These are phyloP conservation scores for Glaucopsyche alexis DNA, from an alignment of 2,888 invertebrate species.

Conservation along the genomic window DNA sequence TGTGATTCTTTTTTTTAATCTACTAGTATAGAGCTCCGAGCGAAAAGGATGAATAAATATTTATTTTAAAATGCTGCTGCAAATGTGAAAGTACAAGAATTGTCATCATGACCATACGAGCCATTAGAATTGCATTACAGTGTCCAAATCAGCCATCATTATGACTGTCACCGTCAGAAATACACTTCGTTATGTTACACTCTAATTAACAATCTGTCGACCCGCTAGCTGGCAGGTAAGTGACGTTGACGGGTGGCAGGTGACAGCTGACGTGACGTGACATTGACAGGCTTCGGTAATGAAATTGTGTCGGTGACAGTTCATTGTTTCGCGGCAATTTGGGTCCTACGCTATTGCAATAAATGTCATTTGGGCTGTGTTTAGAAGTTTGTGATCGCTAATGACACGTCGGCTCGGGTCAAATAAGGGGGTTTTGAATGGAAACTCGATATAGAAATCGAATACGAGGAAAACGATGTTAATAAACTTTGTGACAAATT, in stretches of 20 bases:
- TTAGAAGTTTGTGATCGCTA: conserved; percentile 7
- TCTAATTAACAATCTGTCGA: conserved; percentile 74
- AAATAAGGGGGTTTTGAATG: conserved; percentile 21
- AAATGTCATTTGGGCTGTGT: background rate
- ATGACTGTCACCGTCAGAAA: conserved; percentile 35
- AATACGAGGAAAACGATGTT: conserved; percentile 5
- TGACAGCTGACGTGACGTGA: conserved; percentile 50
- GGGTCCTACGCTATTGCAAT: background rate
- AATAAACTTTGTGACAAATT: background rate
- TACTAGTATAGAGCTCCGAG: no score
- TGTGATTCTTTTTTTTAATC: no score
- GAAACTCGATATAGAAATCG: conserved; percentile 24
- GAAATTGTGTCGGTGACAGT: conserved; percentile 66
- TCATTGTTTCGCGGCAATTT: conserved; percentile 27
- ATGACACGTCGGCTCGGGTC: conserved; percentile 19
- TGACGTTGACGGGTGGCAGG: conserved; percentile 47
- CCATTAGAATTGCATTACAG: background rate
- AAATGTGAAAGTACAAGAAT: background rate
- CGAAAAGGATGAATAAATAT: no score
- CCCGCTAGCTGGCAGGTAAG: conserved; percentile 62
- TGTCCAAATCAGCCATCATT: conserved; percentile 31
- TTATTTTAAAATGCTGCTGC: no score
- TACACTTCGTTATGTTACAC: conserved; percentile 54
- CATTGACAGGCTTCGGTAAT: conserved; percentile 59
- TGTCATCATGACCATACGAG: background rate